Conservation (phyloP, 2,797 vertebrate genomes). For the Danio aesculapii region DNA sequence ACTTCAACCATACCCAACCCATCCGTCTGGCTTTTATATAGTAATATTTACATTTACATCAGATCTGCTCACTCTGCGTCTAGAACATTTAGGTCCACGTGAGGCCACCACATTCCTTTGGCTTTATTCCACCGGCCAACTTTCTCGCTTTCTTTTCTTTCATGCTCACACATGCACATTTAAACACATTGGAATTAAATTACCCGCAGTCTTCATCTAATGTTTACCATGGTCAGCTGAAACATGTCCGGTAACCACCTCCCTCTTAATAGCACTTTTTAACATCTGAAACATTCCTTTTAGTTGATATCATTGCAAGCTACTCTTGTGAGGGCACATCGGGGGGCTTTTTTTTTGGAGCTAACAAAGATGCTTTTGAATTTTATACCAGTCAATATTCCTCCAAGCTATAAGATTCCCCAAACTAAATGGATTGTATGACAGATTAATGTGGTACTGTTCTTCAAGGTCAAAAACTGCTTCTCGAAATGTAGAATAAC, state of each 20-base stretch:
- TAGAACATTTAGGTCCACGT: slow-evolving; percentile 26
- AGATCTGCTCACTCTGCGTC: slow-evolving; percentile 44
- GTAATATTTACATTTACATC: slow-evolving; percentile 48
- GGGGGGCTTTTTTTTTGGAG: slow-evolving; percentile 24
- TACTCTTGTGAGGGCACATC: slow-evolving; percentile 59
- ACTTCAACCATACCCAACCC: slow-evolving; percentile 47
- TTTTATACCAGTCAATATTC: neutral
- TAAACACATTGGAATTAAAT: slow-evolving; percentile 63
- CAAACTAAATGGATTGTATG: neutral
- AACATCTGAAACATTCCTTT: slow-evolving; percentile 68
- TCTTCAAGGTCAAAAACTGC: neutral
- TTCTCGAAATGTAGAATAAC: neutral
- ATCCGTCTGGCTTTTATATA: slow-evolving; percentile 26
- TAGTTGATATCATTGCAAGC: slow-evolving; percentile 73
- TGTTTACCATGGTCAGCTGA: slow-evolving; percentile 52
- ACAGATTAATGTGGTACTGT: neutral
- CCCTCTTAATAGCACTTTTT: slow-evolving; percentile 52
- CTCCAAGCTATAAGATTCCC: neutral
- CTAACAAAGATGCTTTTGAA: slow-evolving; percentile 7
- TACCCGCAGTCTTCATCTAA: slow-evolving; percentile 58
- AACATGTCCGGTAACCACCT: slow-evolving; percentile 54
- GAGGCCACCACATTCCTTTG: slow-evolving; percentile 52
- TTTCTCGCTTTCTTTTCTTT: slow-evolving; percentile 5
- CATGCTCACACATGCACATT: slow-evolving; percentile 50
- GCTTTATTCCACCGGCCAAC: slow-evolving; percentile 26